Base-by-base conservation (phyloP, 1,140 invertebrate species). In the Achroia grisella region DNA sequence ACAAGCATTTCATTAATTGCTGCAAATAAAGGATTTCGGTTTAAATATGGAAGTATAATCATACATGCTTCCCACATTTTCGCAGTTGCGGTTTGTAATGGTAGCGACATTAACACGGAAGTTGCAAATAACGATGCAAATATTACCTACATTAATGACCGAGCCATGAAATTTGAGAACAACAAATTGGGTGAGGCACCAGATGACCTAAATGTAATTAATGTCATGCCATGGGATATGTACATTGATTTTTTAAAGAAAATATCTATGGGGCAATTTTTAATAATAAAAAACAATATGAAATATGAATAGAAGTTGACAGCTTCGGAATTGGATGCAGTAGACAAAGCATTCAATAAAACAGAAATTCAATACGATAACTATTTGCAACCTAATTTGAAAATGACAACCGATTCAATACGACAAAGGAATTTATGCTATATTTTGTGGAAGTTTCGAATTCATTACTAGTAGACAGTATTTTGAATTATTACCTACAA, bases 381-480 rank as follows among this genome's bases (percentile, higher is more conserved):
- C 10, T 1, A 33, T 28, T n/a, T 47, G 9, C 36, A 39, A 11
- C 4, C 32, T 10, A 33, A 47, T 10, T 9, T 47, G 11, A 40
- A 47, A 28, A 39, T n/a, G 10, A 14, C 33, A 39, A 39, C 3
- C 2, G 12, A n/a, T 47, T 34, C 14, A 47, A 47, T 10, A 12
- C 8, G 23, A 15, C 44, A 5, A 10, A 30, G 9, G 31, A 47
- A 12, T 47, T 47, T 10, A 32, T 47, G 44, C 10, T 47, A 2
- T 36, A 47, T 47, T 47, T 39, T 34, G 12, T 40, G 27, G 15
- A 40, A 28, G 1, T 47, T 3, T 47, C 44, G 5, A 47, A 40
- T 10, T 10, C 27, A 9, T 8, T 47, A 14, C 14, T 23, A 23
- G 2, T 23, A 6, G 17, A 6, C 6, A 23, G 6, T 6, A 23